A percentile compares a stretch with the other conserved stretches of the same genome.
Conservation (phyloP, 2,888 invertebrate genomes). For the Chironomus riparius region DNA sequence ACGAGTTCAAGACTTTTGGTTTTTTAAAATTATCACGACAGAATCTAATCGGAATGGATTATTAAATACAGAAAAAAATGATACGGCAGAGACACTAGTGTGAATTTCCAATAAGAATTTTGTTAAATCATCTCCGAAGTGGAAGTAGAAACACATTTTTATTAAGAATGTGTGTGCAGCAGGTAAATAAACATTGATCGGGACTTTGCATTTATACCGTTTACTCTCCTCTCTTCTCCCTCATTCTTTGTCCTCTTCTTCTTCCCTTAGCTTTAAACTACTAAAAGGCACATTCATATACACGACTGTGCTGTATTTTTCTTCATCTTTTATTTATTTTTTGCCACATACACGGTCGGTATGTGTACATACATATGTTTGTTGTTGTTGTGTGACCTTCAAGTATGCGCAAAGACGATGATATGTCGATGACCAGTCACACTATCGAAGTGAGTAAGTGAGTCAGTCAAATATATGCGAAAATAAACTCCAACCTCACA, state of each 20-base stretch:
- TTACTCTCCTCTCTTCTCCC: conserved; percentile 4
- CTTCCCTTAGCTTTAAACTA: too few relatives aligned
- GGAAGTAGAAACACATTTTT: too few relatives aligned
- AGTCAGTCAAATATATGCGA: background rate
- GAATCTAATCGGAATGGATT: background rate
- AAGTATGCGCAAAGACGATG: conserved; percentile 44
- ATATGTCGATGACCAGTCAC: conserved; percentile 45
- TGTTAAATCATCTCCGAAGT: too few relatives aligned
- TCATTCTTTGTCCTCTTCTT: background rate
- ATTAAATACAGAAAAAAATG: too few relatives aligned
- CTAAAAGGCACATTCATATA: too few relatives aligned
- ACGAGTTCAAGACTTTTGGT: too few relatives aligned
- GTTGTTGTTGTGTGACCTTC: conserved; percentile 39
- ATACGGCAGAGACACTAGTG: too few relatives aligned
- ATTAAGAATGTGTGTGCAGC: too few relatives aligned
- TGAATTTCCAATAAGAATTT: too few relatives aligned
- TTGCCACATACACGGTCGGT: background rate
- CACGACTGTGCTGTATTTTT: background rate
- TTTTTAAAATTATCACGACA: too few relatives aligned
- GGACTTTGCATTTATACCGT: conserved; percentile 19
- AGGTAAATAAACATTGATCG: background rate
- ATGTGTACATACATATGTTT: background rate
- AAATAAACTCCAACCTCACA: background rate
- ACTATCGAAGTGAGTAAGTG: background rate
- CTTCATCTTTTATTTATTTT: background rate